A percentile compares a stretch with the other conserved stretches of the same genome.
These are phyloP conservation scores for Acanthurus lineatus DNA, from an alignment of 2,797 vertebrate genomes.

Conservation along the genomic window DNA sequence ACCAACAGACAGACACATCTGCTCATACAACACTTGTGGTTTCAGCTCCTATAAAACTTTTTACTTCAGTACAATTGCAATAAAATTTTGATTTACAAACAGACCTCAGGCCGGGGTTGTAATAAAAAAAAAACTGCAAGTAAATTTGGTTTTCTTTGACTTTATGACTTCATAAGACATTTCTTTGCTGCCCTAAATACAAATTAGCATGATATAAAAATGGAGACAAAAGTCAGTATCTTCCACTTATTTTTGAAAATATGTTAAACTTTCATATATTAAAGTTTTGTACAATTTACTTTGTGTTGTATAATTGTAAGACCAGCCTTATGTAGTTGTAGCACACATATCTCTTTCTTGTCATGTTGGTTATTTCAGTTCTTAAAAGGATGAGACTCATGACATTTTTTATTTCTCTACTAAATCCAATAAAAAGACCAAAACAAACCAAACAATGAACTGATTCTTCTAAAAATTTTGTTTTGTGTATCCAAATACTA, in stretches of 20 bases:
- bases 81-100: not conserved
- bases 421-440: not conserved
- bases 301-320: not conserved
- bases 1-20: constrained; percentile 63
- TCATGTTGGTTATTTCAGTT: not conserved
- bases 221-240: not conserved
- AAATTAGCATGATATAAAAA: not conserved
- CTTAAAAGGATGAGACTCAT: not conserved
- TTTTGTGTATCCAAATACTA: no score
- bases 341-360: not conserved
- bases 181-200: not conserved
- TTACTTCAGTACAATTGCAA: constrained; percentile 28
- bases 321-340: not conserved
- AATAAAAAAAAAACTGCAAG: not conserved
- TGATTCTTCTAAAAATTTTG: not conserved
- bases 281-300: not conserved
- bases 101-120: not conserved
- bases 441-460: not conserved
- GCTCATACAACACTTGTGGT: constrained; percentile 56
- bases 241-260: not conserved
- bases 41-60: constrained; percentile 60
- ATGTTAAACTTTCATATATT: not conserved
- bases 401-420: not conserved
- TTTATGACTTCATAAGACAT: not conserved
- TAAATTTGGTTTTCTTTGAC: not conserved